Conservation (phyloP, 2,888 invertebrate genomes). For the Plagodis dolabraria region DNA sequence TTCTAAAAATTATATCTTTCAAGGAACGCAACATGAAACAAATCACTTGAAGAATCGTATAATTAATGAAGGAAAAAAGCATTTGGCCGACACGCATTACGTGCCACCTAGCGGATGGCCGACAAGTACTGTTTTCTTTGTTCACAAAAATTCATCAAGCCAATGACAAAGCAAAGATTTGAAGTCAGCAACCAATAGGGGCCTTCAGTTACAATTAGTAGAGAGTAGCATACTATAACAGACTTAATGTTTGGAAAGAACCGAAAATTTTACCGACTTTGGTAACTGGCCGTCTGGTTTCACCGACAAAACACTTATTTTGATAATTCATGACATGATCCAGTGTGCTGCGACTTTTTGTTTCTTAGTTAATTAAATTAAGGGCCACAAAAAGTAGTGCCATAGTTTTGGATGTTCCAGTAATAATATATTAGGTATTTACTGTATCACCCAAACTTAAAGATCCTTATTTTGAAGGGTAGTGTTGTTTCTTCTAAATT, state of each 20-base stretch:
- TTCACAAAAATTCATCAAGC: slow-evolving; percentile 3
- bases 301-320: slow-evolving; percentile 44
- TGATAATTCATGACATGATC: no score
- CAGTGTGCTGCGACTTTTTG: no score
- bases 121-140: slow-evolving; percentile 64
- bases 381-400: no score
- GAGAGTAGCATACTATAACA: slow-evolving; percentile 54
- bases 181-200: no score
- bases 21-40: slow-evolving; percentile 71
- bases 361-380: no score
- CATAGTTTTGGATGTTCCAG: no score
- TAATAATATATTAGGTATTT: no score
- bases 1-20: slow-evolving; percentile 59
- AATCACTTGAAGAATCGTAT: slow-evolving; percentile 70
- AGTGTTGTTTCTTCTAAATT: no score
- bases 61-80: slow-evolving; percentile 73
- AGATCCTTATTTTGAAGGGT: no score
- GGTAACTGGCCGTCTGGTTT: slow-evolving; percentile 38
- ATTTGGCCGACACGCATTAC: slow-evolving; percentile 64
- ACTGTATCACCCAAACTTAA: no score
- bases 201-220: background rate
- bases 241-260: slow-evolving; percentile 51
- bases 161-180: slow-evolving; percentile 39
- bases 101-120: slow-evolving; percentile 63
- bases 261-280: slow-evolving; percentile 62